Evolutionary conservation across 2,888 invertebrate genomes (phyloP), one percentile per base, ranked within the genome.

Genomic region (Pardosa pseudoannulata): DNA sequence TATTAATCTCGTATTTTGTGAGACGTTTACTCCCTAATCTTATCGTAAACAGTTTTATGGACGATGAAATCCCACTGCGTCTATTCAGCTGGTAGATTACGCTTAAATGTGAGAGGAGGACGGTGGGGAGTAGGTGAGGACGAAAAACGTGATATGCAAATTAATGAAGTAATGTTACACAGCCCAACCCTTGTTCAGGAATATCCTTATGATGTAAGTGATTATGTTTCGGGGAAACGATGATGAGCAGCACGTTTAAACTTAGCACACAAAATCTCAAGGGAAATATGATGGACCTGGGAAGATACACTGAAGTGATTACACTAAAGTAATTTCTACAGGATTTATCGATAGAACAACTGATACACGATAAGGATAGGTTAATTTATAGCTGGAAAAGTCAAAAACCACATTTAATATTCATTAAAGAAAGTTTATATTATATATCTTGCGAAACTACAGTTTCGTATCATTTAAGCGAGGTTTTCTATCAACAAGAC

Each of bases 161-260:
- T 56, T 56, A 56, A 56, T 56, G 56, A 56, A 56, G 56, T 56
- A 56, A 56, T 23, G 56, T 56, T 56, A 56, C 46, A 56, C 56
- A 3, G 23, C 56, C 56, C 56, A 56, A 11, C 19, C 23, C 56
- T 56, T 56, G 56, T 56, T 56, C 56, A 56, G 23, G 56, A 6
- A 11, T 56, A 56, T 23, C 19, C 16, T 56, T 56, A 56, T 56
- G 56, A 56, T 56, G 23, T 46, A 46, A 46, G 46, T 56, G 56
- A 56, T 56, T 56, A 56, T 56, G 56, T 56, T 56, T 11, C 56
- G 23, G 9, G 16, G 46, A 46, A 46, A 5, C 23, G 56, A 19
- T 56, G 56, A 56, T 1, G 23, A 16, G 19, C 23, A 23, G 23
- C 11, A 3, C 1, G 56, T 56, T 56, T 56, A 23, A 56, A 56